Evolutionary conservation across 2,113 vertebrate species (phyloP), one percentile per base, ranked within the genome.

Genomic region (Sander lucioperca): DNA sequence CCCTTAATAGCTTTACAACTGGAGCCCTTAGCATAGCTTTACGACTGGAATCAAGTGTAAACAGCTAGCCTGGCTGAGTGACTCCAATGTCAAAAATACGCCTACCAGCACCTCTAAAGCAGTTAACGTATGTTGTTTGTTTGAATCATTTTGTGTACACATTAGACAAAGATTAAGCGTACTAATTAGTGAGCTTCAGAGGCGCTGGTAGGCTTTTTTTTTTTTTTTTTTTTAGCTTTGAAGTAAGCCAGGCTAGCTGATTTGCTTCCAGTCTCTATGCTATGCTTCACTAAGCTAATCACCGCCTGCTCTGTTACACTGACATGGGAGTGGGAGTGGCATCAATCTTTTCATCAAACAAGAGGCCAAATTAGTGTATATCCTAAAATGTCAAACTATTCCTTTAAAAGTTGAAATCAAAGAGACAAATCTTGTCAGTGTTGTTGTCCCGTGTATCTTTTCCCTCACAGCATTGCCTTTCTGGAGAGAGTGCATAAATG

Each of bases 401-500:
- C 27, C 36, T 50, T 33, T n/a, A 23, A 30, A 71, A 67, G 68
- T 50, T 62, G 16, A 71, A 58, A 58, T 13, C 2, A 14, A 45
- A 58, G 5, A 18, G 13, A 43, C 62, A 25, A 2, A 59, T 50
- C 47, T 45, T 27, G 33, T 67, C 53, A 43, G 18, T 27, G 77
- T 21, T 62, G 74, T 33, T 45, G 4, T 51, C 1, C 50, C 33
- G 50, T 47, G 51, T 36, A 43, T 45, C 43, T 61, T 54, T 61
- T 54, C 82, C 50, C 56, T 21, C 16, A 16, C 43, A 19, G 54
- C 45, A 0, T 10, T 72, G 73, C 67, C 74, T 71, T 87, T 79
- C 63, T 45, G 62, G 56, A 5, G 72, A 62, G 69, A 79, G 18
- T 80, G 71, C 63, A 77, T 68, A 63, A 86, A 75, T 47, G 62